Conservation (phyloP, 2,888 invertebrate genomes). For the Plagodis dolabraria region DNA sequence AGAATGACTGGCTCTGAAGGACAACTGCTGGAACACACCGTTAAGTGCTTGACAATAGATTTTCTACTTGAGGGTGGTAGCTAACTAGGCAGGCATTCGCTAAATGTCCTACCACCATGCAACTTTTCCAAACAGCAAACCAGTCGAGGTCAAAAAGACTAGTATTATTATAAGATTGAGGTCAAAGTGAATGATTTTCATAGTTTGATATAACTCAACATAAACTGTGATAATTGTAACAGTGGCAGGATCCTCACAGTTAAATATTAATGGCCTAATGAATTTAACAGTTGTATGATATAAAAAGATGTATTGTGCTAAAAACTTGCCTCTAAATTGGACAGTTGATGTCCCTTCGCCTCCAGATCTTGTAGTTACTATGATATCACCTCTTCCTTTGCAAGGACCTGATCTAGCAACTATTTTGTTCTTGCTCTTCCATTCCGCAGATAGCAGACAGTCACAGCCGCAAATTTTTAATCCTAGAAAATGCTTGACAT, state of each 20-base stretch:
- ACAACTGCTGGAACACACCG: no score
- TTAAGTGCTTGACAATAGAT: no score
- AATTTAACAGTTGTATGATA: not conserved
- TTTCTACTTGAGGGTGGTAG: no score
- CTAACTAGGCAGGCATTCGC: no score
- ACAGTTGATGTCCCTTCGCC: conserved; percentile 96
- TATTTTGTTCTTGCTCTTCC: conserved; percentile 99
- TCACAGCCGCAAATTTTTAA: conserved; percentile 98
- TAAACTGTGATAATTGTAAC: no score
- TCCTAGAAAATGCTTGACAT: conserved; percentile 78
- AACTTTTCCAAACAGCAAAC: no score
- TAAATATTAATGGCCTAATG: no score
- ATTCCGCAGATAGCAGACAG: conserved; percentile 97
- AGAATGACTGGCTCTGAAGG: no score
- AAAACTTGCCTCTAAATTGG: conserved; percentile 89
- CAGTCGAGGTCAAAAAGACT: no score
- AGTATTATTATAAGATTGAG: not conserved
- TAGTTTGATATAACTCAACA: no score
- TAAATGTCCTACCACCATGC: no score
- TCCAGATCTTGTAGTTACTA: conserved; percentile 93
- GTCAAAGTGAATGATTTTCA: not conserved
- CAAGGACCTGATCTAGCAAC: conserved; percentile 97
- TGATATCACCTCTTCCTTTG: conserved; percentile 95
- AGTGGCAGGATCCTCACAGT: no score
- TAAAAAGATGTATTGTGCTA: not conserved